Evolutionary conservation across 2,113 vertebrate species (phyloP), one percentile per base, ranked within the genome.

Genomic region (Meriones unguiculatus): DNA sequence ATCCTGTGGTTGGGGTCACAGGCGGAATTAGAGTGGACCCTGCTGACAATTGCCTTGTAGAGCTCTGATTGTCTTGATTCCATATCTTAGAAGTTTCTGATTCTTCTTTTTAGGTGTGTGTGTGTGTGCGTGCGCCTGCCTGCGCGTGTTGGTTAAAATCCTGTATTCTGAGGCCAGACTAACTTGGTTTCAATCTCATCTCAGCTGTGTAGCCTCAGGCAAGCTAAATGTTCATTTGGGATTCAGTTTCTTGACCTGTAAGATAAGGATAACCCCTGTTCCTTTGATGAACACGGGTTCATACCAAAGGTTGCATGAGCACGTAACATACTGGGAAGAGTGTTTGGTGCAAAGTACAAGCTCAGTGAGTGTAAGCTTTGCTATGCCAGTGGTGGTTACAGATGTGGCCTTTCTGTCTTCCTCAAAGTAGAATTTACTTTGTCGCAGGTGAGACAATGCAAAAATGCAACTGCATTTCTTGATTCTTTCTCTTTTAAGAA

Each of bases 401-500:
- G 28, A 11, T 22, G 65, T 65, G 38, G 20, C 7, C 3, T 80
- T 65, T 78, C 65, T 92, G 59, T 17, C 22, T 88, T 70, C 25
- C 50, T 88, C 85, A 28, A 30, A 22, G 54, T 15, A 84, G 70
- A 91, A 25, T 14, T 88, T 41, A 87, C 25, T 35, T 0, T 9
- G 35, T 14, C 80, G 46, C 46, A 7, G 24, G 24, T 59, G 5
- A 50, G 54, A 89, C 13, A 38, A 32, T 76, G 35, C 46, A 76
- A 38, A 46, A 84, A 94, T 57, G 28, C 28, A 87, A 57, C 20
- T 2, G 18, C 0, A 69, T 32, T 7, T 64, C 89, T 96, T 50
- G 20, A 22, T n/a, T 88, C 87, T 88, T 50, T 59, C 65, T 90
- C 62, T 46, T 87, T 90, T 12, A 88, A 90, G 46, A 80, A 94